Percentiles rank a stretch among this genome's conserved stretches.
These are phyloP conservation scores for Phoebastria nigripes DNA, from an alignment of 2,797 vertebrate genomes.

Conservation along the genomic window DNA sequence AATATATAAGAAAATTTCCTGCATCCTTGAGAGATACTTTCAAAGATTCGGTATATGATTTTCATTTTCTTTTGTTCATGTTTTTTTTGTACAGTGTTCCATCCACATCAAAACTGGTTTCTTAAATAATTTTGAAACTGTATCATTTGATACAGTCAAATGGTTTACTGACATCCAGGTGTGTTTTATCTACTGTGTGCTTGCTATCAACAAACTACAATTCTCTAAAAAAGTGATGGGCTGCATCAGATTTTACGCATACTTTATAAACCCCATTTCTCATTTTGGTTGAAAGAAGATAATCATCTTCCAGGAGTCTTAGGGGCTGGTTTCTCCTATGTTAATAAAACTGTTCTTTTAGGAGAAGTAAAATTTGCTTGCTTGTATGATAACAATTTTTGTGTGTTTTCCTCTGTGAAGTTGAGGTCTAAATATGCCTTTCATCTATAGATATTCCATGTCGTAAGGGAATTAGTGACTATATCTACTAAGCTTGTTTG, in stretches of 20 bases:
- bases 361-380: background rate
- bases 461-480: background rate
- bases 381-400: background rate
- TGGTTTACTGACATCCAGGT: background rate
- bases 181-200: background rate
- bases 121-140: conserved; percentile 6
- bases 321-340: background rate
- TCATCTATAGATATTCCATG: background rate
- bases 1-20: background rate
- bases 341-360: background rate
- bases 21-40: background rate
- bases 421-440: background rate
- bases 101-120: background rate
- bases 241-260: background rate
- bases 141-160: background rate
- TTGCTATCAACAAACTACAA: background rate
- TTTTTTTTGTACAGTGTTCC: background rate
- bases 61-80: background rate
- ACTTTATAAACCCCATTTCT: background rate
- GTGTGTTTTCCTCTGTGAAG: background rate
- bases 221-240: background rate
- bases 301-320: background rate
- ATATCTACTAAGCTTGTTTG: background rate
- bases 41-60: background rate
- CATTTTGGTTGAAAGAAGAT: background rate